Base-by-base conservation (phyloP, 2,888 invertebrate species). In the Papilio elwesi region DNA sequence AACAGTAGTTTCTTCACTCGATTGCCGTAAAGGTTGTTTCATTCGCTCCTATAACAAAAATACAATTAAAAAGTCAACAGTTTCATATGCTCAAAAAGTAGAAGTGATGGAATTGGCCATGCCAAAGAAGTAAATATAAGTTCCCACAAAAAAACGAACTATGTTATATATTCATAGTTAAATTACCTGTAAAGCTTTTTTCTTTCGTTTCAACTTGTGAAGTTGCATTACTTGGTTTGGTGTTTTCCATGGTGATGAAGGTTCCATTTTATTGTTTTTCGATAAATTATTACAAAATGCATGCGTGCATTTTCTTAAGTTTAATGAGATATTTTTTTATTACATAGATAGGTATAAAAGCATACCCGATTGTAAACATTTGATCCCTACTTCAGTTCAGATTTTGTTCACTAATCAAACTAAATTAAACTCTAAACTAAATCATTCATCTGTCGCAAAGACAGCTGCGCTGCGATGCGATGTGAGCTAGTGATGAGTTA, bases 121-220 rank as follows among this genome's bases (percentile, higher is more conserved):
- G 4, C 26, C 15, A 53, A 13, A 53, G n/a, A 53, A 15, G 43
- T 9, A 38, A 43, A 43, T n/a, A n/a, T 62, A 10, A 16, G 16
- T 26, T 26, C 26, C 26, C 53, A 7, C 16, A 16, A 16, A 26
- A 26, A 26, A 26, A 26, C 1, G 26, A 26, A 26, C 26, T 26
- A 26, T 26, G 3, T 6, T 36, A 13, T 13, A 13, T 53, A 53
- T 13, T 26, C 5, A 26, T 12, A 43, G 43, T 13, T 13, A 38
- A 59, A 11, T 94, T 75, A 96, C 97, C 88, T 97, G 96, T 65
- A 98, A 90, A 47, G 97, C 96, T 87, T 95, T 96, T 85, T 97
- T 97, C 84, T 96, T 96, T 80, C 96, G 94, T 86, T 97, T 97
- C 75, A 97, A 86, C 78, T 96, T 95, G 86, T 97, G 96, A 71